Percentiles rank a stretch among this genome's conserved stretches.
Evolutionary conservation across 2,888 invertebrate genomes (phyloP).

Genomic region (Lepidocyrtoides sp.): DNA sequence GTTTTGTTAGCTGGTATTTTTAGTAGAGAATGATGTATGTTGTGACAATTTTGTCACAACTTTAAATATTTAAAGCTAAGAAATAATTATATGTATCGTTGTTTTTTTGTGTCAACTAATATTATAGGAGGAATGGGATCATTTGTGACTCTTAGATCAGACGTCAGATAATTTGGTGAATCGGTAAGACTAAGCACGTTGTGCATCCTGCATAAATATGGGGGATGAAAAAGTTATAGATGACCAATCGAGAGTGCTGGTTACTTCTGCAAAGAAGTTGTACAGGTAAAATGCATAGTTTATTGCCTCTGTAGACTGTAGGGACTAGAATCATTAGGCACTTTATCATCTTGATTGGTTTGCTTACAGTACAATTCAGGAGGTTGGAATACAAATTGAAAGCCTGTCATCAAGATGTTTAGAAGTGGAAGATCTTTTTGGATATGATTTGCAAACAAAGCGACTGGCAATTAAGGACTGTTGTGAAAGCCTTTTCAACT

Average conservation of each 20-base stretch:
- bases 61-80: too few relatives aligned
- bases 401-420: slow-evolving; percentile 77
- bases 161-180: too few relatives aligned
- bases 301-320: background rate
- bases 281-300: slow-evolving; percentile 53
- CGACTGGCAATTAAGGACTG: slow-evolving; percentile 77
- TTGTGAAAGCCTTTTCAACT: slow-evolving; percentile 80
- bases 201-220: slow-evolving; percentile 1
- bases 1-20: too few relatives aligned
- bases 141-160: too few relatives aligned
- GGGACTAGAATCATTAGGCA: background rate
- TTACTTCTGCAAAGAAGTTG: slow-evolving; percentile 67
- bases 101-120: too few relatives aligned
- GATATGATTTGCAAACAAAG: slow-evolving; percentile 75
- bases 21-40: too few relatives aligned
- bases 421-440: slow-evolving; percentile 82
- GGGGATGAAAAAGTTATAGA: slow-evolving; percentile 47
- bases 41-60: too few relatives aligned
- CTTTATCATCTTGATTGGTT: background rate
- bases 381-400: slow-evolving; percentile 79
- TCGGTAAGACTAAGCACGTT: too few relatives aligned
- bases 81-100: too few relatives aligned
- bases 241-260: slow-evolving; percentile 16
- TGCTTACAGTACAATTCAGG: slow-evolving; percentile 65
- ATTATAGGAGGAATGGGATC: too few relatives aligned